These are phyloP conservation scores for Chromis chromis DNA, from an alignment of 2,797 vertebrate species.

Conservation along the genomic window DNA sequence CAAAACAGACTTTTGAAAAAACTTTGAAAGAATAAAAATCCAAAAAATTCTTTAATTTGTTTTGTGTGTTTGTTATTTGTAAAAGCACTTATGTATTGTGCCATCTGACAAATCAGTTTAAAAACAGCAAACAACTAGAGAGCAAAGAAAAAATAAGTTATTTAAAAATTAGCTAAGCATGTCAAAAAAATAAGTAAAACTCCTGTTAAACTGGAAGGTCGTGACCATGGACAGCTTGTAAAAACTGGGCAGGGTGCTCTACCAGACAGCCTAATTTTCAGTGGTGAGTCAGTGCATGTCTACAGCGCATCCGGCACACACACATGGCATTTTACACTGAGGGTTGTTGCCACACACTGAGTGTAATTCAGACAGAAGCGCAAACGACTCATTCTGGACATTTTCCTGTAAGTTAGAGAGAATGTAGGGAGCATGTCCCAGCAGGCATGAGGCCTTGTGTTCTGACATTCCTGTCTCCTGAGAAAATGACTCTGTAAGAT, in stretches of 20 bases:
- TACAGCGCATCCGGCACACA: conserved; percentile 57
- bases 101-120: not conserved
- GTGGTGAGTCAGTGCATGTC: conserved; percentile 77
- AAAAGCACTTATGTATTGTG: not conserved
- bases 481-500: conserved; percentile 85
- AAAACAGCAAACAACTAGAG: not conserved
- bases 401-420: conserved; percentile 72
- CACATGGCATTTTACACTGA: conserved; percentile 19
- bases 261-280: conserved; percentile 68
- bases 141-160: no score
- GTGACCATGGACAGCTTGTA: conserved; percentile 14
- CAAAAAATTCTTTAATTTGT: not conserved
- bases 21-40: conserved; percentile 48
- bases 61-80: conserved; percentile 31
- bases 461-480: conserved; percentile 86
- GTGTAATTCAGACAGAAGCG: conserved; percentile 50
- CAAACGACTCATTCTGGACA: conserved; percentile 56
- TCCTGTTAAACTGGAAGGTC: conserved; percentile 1
- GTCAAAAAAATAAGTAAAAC: conserved; percentile 21
- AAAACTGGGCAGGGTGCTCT: conserved; percentile 29
- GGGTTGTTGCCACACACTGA: conserved; percentile 54
- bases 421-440: conserved; percentile 77
- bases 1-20: conserved; percentile 45
- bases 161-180: not conserved
- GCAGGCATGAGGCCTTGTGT: conserved; percentile 76